Base-by-base conservation (phyloP, 35 echinoderm and acorn worm species). In the Eucidaris tribuloides region DNA sequence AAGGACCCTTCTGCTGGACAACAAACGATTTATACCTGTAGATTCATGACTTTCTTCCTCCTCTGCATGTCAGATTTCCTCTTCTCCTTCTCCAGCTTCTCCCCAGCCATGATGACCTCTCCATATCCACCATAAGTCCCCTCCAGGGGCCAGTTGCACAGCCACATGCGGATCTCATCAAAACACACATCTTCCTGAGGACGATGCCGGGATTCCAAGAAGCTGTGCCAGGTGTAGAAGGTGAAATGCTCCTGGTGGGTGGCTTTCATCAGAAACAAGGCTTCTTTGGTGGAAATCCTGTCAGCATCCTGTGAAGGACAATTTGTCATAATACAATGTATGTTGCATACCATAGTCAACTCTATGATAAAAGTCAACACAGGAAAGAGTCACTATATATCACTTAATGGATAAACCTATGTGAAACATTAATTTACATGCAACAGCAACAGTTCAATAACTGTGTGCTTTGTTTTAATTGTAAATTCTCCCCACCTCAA, bases 161-260 rank as follows among this genome's bases (percentile, higher is more conserved):
- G 65, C 95, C 90, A 98, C 86, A 98, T 98, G 19, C 86, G 76
- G 0, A 98, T 80, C 61, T 98, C 95, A 33, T 87, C 77, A 79
- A 92, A 98, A n/a, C 40, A 77, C 20, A 92, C 79, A 27, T 79
- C 76, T 1, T 93, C 86, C 15, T 90, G 92, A 18, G 82, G 85
- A 38, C 74, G 81, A 23, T 87, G 45, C 7, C 95, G 43, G 1
- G 90, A 86, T 30, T 93, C 55, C 65, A 98, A 55, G 74, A 98
- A 98, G 23, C 79, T 68, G 22, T 88, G 71, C 95, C 95, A 98
- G 9, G 91, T 86, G 20, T 42, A 19, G 66, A 89, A 86, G 9
- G 95, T 86, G 65, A 98, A 98, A 19, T 90, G 79, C n/a, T 98
- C 90, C 46, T 92, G 86, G 43, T 93, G 90, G 0, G 90, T 98